These are phyloP conservation scores for Phoebastria nigripes DNA, from an alignment of 2,797 vertebrate species.

Conservation along the genomic window DNA sequence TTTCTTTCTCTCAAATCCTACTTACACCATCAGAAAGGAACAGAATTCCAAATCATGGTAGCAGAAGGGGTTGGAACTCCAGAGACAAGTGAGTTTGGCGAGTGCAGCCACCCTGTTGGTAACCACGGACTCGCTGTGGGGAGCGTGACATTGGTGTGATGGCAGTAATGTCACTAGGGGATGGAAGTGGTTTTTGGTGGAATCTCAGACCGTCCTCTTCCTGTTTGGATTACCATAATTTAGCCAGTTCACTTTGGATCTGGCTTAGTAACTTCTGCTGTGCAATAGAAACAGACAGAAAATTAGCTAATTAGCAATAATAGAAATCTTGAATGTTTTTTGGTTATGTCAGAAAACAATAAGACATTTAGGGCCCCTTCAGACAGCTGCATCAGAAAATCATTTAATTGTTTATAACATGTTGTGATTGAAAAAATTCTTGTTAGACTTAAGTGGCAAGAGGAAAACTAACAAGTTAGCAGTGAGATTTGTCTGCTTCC, in stretches of 20 bases:
- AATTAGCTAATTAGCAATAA: background rate
- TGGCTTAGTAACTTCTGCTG: background rate
- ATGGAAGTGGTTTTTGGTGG: background rate
- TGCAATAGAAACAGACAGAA: background rate
- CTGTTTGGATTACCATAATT: background rate
- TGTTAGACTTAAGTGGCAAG: background rate
- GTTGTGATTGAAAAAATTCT: background rate
- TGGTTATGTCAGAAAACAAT: background rate
- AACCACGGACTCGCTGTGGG: fast-evolving
- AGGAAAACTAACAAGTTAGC: background rate
- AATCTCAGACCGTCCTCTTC: background rate
- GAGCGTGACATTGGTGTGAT: fast-evolving
- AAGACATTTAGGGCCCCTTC: background rate
- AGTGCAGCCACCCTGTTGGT: background rate
- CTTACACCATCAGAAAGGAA: background rate
- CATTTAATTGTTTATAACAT: background rate
- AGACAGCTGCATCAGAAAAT: background rate
- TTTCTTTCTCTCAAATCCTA: background rate
- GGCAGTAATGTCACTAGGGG: background rate
- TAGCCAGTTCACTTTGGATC: background rate
- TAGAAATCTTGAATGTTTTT: background rate
- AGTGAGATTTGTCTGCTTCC: background rate
- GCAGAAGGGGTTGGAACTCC: background rate
- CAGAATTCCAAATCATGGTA: background rate
- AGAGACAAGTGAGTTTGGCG: background rate